phyloP scores from a whole-genome alignment of 2,888 invertebrate genomes.

The Drosophila kokeensis region DNA sequence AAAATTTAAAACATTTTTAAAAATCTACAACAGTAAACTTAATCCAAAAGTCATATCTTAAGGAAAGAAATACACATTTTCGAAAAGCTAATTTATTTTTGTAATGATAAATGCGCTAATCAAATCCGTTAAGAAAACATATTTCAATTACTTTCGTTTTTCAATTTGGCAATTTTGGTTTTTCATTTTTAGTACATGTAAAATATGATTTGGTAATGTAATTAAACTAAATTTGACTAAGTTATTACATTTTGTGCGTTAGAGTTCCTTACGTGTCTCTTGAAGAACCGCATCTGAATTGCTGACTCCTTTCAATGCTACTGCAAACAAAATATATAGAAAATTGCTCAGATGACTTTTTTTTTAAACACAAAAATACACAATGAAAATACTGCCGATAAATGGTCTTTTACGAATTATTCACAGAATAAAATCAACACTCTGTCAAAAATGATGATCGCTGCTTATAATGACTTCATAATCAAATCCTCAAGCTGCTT shows the following conservation, averaged over 20 bases:
- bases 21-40: neutral
- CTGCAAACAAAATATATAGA: constrained; percentile 45
- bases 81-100: neutral
- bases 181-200: constrained; percentile 20
- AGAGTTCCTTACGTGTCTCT: constrained; percentile 35
- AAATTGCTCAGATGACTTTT: constrained; percentile 12
- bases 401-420: constrained; percentile 63
- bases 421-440: constrained; percentile 80
- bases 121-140: neutral
- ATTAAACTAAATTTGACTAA: constrained; percentile 47
- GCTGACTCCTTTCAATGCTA: constrained; percentile 27
- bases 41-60: neutral
- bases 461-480: constrained; percentile 83
- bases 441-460: constrained; percentile 19
- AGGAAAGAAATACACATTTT: neutral
- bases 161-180: constrained; percentile 43
- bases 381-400: constrained; percentile 58
- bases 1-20: neutral
- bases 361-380: constrained; percentile 15
- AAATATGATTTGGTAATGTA: constrained; percentile 19
- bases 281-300: constrained; percentile 15
- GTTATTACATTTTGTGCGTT: constrained; percentile 38
- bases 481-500: constrained; percentile 84
- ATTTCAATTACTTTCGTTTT: neutral
- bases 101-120: neutral